phyloP scores from a whole-genome alignment of 2,113 vertebrate genomes.

The Phalacrocorax brasilianus region DNA sequence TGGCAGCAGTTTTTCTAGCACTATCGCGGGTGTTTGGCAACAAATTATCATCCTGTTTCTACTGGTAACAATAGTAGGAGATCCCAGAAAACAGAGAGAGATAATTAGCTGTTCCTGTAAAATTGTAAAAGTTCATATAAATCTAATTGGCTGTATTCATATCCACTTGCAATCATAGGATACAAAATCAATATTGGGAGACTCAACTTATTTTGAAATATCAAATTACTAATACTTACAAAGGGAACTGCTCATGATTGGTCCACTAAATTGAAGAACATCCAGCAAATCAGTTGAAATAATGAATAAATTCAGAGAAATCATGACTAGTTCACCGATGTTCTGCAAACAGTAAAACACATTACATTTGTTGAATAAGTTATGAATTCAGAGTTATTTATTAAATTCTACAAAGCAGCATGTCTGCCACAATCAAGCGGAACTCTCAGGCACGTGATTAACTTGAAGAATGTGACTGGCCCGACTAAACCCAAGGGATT shows the following conservation, averaged over 20 bases:
- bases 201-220: neutral
- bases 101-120: neutral
- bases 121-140: neutral
- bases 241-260: neutral
- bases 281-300: neutral
- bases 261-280: neutral
- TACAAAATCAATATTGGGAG: neutral
- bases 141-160: neutral
- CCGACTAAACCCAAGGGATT: neutral
- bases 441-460: neutral
- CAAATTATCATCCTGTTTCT: neutral
- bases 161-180: neutral
- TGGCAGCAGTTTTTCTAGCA: neutral
- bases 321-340: neutral
- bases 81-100: neutral
- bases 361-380: neutral
- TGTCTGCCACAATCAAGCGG: neutral
- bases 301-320: neutral
- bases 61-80: neutral
- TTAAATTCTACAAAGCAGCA: neutral
- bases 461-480: neutral
- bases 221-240: neutral
- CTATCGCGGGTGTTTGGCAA: neutral
- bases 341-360: neutral
- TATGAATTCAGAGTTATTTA: neutral